Conservation (phyloP, 2,888 invertebrate genomes). For the Limnephilus rhombicus region DNA sequence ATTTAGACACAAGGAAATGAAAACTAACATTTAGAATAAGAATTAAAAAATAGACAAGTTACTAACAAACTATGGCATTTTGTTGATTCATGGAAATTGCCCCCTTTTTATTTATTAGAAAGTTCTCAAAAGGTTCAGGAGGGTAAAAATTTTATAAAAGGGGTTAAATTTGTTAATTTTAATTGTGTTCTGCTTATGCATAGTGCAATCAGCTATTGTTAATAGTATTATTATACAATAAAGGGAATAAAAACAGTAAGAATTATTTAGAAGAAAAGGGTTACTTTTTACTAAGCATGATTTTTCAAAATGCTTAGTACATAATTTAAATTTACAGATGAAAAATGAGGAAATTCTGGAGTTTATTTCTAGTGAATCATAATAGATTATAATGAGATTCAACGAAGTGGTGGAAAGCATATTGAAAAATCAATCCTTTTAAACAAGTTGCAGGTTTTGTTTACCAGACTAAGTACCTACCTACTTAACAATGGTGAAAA, state of each 20-base stretch:
- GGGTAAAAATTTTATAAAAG: not conserved
- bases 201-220: not conserved
- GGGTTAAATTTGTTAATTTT: not conserved
- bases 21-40: slow-evolving; percentile 29
- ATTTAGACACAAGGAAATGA: not conserved
- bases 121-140: not conserved
- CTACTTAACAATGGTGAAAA: not conserved
- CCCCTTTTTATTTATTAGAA: no score
- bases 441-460: not conserved
- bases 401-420: not conserved
- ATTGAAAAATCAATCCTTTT: not conserved
- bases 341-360: no score
- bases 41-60: slow-evolving; percentile 11
- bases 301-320: not conserved
- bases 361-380: not conserved
- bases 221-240: not conserved
- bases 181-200: not conserved
- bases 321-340: no score
- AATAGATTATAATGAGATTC: not conserved
- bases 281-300: not conserved
- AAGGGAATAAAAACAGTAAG: not conserved
- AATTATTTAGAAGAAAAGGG: not conserved
- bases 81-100: not conserved
- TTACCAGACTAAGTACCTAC: not conserved
- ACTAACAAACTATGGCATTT: not conserved